These are phyloP conservation scores for Solea senegalensis DNA, from an alignment of 2,113 vertebrate genomes.

Conservation along the genomic window DNA sequence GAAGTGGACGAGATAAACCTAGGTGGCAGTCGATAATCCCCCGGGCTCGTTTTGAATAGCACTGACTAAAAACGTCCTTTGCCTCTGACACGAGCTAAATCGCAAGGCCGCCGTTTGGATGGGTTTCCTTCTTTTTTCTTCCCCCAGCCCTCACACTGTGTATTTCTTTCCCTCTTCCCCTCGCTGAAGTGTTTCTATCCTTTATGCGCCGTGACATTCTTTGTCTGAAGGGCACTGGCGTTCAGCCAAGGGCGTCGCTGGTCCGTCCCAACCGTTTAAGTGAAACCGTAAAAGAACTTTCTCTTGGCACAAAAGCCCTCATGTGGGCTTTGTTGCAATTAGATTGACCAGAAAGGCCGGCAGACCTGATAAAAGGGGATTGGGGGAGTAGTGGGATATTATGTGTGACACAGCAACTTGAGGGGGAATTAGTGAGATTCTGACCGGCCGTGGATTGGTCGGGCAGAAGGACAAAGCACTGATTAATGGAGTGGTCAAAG, in stretches of 20 bases:
- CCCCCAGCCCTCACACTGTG: slow-evolving; percentile 14
- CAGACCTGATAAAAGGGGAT: slow-evolving; percentile 86
- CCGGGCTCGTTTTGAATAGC: slow-evolving; percentile 38
- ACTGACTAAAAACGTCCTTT: slow-evolving; percentile 23
- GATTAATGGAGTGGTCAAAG: slow-evolving; percentile 81
- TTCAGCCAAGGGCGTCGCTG: slow-evolving; percentile 76
- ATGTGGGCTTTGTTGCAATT: slow-evolving; percentile 78
- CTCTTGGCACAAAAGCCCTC: slow-evolving; percentile 79
- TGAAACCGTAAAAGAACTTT: slow-evolving; percentile 79
- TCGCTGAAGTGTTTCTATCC: slow-evolving; percentile 50
- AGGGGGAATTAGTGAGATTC: slow-evolving; percentile 84
- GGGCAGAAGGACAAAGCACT: slow-evolving; percentile 76
- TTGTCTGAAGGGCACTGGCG: slow-evolving; percentile 85
- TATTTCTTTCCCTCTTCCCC: slow-evolving; percentile 23
- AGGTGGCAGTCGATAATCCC: slow-evolving; percentile 28
- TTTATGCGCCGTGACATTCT: slow-evolving; percentile 81
- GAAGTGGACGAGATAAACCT: too few species aligned
- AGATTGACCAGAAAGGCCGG: slow-evolving; percentile 85
- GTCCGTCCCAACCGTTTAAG: slow-evolving; percentile 83
- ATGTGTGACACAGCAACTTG: slow-evolving; percentile 81
- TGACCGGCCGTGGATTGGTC: slow-evolving; percentile 81
- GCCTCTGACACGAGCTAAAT: slow-evolving; percentile 37
- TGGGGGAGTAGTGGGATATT: slow-evolving; percentile 83
- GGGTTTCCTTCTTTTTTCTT: slow-evolving; percentile 34
- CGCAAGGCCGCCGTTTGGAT: slow-evolving; percentile 10